These are phyloP conservation scores for Tragelaphus strepsiceros DNA, from an alignment of 2,113 vertebrate genomes.

Conservation along the genomic window DNA sequence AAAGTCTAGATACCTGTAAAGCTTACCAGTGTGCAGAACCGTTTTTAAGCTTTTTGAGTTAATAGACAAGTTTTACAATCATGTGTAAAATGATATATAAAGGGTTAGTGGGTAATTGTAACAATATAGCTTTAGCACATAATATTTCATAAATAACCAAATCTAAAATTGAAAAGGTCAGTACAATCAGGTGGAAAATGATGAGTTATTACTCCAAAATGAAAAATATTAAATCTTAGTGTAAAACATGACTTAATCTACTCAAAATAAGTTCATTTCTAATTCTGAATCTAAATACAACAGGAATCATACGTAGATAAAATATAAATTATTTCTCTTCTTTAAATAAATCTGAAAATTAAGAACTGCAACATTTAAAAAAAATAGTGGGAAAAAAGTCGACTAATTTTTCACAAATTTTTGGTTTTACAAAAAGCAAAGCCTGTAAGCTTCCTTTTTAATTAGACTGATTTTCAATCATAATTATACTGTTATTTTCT, in stretches of 20 bases:
- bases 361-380: neutral
- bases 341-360: neutral
- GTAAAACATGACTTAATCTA: neutral
- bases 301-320: neutral
- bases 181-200: neutral
- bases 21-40: neutral
- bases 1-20: neutral
- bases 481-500: neutral
- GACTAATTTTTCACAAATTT: neutral
- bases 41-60: neutral
- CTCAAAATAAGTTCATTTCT: neutral
- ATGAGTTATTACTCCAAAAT: neutral
- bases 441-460: neutral
- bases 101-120: neutral
- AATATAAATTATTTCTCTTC: neutral
- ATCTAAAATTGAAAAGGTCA: neutral
- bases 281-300: neutral
- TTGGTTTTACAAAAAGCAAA: neutral
- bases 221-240: neutral
- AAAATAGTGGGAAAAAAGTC: neutral
- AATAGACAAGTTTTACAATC: neutral
- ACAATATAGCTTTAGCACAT: neutral
- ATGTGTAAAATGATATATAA: neutral
- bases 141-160: neutral
- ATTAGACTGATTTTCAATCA: neutral